These are phyloP conservation scores for Vulpes ferrilata DNA, from an alignment of 2,113 vertebrate genomes.

Conservation along the genomic window DNA sequence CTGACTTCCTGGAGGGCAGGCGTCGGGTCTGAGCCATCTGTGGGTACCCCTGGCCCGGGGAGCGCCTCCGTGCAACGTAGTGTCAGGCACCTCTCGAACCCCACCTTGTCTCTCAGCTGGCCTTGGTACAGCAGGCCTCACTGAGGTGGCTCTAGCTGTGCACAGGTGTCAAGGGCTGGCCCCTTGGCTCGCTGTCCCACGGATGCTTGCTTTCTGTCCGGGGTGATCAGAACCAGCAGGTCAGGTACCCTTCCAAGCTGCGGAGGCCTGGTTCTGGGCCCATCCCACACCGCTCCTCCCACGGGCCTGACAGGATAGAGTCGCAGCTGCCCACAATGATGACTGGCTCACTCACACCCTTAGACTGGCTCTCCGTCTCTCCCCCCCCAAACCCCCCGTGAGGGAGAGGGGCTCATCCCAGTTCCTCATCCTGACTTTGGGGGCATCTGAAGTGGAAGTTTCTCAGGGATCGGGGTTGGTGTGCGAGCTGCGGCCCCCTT, in stretches of 20 bases:
- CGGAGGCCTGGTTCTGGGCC: neutral
- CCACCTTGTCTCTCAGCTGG: neutral
- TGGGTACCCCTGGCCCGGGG: neutral
- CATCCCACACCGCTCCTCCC: neutral
- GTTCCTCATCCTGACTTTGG: constrained; percentile 8
- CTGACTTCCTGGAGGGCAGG: neutral
- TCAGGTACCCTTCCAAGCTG: neutral
- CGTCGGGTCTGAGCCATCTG: accelerated
- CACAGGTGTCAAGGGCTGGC: too few species aligned
- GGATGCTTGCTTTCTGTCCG: neutral
- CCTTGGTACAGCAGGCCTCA: neutral
- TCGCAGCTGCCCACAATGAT: neutral
- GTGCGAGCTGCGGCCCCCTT: neutral
- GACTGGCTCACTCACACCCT: neutral
- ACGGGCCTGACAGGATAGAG: neutral
- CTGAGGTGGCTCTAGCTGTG: neutral
- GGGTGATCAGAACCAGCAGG: neutral
- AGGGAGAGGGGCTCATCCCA: neutral
- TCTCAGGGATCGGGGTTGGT: neutral
- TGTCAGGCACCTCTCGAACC: neutral
- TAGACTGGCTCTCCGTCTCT: neutral
- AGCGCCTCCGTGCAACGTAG: neutral
- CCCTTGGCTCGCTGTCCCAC: neutral
- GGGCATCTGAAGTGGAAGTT: neutral
- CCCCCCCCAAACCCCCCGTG: too few species aligned